Evolutionary conservation across 2,797 vertebrate genomes (phyloP), one percentile per base, ranked within the genome.

Genomic region (Percopsis omiscomaycus): DNA sequence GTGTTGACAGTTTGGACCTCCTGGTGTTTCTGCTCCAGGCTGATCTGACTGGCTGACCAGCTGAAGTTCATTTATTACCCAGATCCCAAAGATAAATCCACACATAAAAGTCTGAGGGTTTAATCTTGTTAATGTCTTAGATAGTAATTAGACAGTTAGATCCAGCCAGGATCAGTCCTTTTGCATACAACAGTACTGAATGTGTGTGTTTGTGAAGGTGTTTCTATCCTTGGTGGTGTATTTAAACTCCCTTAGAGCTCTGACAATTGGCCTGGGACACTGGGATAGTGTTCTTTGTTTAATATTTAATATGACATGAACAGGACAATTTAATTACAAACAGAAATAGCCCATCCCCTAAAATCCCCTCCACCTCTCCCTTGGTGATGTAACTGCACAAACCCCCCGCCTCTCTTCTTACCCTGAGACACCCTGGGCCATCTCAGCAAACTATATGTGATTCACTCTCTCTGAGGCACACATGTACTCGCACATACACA

Each of bases 381-480:
- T 66, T 50, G 64, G 46, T 89, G 84, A 89, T 85, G 81, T 90
- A 86, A 90, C 76, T 66, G 57, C 61, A 66, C 66, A 67, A 64
- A 62, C 81, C 68, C 84, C 74, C 74, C 6, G 9, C 37, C 6
- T 42, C 37, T 42, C 9, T 61, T 82, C 80, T 84, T 77, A 15
- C 37, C 14, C 46, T 75, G 60, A 80, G 64, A 74, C 68, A 67
- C 37, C 55, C 16, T 15, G 15, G 44, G 55, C 22, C n/a, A 37
- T 32, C 10, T 57, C 15, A 37, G 16, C 55, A 57, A 57, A 57
- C 22, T 22, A n/a, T 22, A 57, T 57, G 55, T 57, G n/a, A 57
- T 44, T 32, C 55, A 57, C 44, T 57, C n/a, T 45, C 37, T 54
- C 10, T 29, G 12, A 3, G 15, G 16, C 54, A 55, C 54, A 55